phyloP scores from a whole-genome alignment of 2,888 invertebrate genomes.

The Caenorhabditis doughertyi region DNA sequence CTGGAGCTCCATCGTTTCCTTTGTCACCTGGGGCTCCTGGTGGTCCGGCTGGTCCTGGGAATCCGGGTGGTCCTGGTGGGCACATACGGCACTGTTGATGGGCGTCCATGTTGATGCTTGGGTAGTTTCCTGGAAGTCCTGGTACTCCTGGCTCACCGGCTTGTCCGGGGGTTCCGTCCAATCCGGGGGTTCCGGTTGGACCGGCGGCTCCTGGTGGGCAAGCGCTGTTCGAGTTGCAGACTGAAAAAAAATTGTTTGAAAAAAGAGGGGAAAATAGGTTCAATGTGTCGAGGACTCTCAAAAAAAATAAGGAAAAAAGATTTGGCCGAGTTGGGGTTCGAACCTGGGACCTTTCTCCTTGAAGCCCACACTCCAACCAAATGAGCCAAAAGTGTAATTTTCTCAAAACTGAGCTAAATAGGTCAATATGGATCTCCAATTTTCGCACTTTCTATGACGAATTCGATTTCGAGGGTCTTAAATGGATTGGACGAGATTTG shows the following conservation, averaged over 20 bases:
- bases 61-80: conserved; percentile 73
- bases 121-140: conserved; percentile 75
- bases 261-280: no score
- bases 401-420: background rate
- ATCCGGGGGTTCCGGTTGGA: conserved; percentile 67
- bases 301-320: background rate
- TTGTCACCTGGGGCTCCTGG: conserved; percentile 71
- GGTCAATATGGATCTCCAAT: background rate
- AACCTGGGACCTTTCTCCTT: background rate
- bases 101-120: conserved; percentile 72
- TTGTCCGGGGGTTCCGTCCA: conserved; percentile 68
- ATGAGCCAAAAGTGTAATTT: background rate
- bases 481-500: no score
- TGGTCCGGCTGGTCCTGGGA: conserved; percentile 72
- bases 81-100: conserved; percentile 75
- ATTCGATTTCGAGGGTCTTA: no score
- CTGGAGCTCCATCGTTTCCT: conserved; percentile 63
- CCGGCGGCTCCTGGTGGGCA: conserved; percentile 72
- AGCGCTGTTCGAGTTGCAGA: conserved; percentile 65
- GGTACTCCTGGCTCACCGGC: conserved; percentile 68
- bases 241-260: conserved; percentile 50
- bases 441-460: background rate
- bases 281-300: background rate
- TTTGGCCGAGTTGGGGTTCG: background rate
- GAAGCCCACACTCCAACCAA: background rate